Percentiles rank a stretch among this genome's conserved stretches.
Conservation (phyloP, 1,140 invertebrate species). For the Mya arenaria region DNA sequence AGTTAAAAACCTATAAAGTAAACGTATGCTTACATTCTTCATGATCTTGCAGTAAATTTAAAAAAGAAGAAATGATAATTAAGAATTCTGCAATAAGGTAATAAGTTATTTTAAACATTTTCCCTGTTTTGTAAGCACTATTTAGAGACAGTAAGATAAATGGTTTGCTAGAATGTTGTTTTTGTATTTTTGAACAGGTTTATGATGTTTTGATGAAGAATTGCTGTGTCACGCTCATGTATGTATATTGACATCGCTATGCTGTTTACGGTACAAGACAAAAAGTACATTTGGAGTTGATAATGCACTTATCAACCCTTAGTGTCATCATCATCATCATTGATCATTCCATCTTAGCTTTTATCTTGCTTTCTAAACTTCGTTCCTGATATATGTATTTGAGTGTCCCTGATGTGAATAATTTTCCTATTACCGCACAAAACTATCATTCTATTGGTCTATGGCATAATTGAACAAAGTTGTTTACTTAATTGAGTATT, state of each 20-base stretch:
- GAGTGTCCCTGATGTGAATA: too few relatives aligned
- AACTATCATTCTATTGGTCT: too few relatives aligned
- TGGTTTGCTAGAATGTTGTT: conserved; percentile 21
- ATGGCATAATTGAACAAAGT: too few relatives aligned
- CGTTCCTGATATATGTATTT: too few relatives aligned
- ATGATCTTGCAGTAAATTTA: background rate
- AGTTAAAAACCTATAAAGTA: too few relatives aligned
- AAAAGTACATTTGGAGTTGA: background rate
- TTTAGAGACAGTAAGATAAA: background rate
- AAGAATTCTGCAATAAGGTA: background rate
- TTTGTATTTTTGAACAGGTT: conserved; percentile 45
- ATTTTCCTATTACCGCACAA: too few relatives aligned
- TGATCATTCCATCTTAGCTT: background rate
- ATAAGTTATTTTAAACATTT: background rate
- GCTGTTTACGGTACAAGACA: background rate
- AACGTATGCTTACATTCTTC: background rate
- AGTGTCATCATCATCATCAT: background rate
- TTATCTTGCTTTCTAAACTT: background rate
- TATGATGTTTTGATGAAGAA: conserved; percentile 38
- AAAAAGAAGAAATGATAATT: background rate
- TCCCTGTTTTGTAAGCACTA: background rate
- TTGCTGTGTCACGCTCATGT: conserved; percentile 1
- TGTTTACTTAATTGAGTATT: too few relatives aligned
- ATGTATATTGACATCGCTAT: background rate
- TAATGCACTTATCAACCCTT: background rate